These are phyloP conservation scores for Geophilus truncorum DNA, from an alignment of 2,888 invertebrate species.

Conservation along the genomic window DNA sequence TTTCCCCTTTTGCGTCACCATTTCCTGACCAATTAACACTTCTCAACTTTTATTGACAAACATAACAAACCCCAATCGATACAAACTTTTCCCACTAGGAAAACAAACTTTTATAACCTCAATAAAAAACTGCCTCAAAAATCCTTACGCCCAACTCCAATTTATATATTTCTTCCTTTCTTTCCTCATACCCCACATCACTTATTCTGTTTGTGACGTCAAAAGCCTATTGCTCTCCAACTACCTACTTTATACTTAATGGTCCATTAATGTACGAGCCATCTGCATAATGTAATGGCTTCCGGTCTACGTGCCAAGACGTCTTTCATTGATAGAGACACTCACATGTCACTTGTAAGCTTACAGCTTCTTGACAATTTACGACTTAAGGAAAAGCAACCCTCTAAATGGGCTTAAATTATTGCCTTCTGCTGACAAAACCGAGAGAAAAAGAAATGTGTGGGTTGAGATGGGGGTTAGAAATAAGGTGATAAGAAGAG, in stretches of 20 bases:
- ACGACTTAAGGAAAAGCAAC: background rate
- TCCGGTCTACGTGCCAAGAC: conserved; percentile 12
- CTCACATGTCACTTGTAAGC: conserved; percentile 1
- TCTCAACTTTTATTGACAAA: background rate
- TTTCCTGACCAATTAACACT: background rate
- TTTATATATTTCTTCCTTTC: background rate
- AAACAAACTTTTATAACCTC: background rate
- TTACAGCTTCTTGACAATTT: conserved; percentile 2
- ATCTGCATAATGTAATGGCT: conserved; percentile 20
- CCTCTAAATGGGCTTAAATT: background rate
- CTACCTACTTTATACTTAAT: background rate
- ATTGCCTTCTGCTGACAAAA: background rate
- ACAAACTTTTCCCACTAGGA: background rate
- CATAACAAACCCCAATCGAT: background rate
- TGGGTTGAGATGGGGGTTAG: background rate
- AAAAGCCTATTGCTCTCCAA: background rate
- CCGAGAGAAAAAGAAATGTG: background rate
- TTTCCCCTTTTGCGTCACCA: background rate
- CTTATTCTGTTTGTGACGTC: background rate
- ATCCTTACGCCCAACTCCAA: background rate
- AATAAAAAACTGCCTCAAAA: background rate
- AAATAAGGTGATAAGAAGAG: background rate
- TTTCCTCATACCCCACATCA: background rate
- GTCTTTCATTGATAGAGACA: conserved; percentile 4
- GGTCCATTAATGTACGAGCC: background rate